Base-by-base conservation (phyloP, 2,113 vertebrate genomes). In the Penelope pileata region DNA sequence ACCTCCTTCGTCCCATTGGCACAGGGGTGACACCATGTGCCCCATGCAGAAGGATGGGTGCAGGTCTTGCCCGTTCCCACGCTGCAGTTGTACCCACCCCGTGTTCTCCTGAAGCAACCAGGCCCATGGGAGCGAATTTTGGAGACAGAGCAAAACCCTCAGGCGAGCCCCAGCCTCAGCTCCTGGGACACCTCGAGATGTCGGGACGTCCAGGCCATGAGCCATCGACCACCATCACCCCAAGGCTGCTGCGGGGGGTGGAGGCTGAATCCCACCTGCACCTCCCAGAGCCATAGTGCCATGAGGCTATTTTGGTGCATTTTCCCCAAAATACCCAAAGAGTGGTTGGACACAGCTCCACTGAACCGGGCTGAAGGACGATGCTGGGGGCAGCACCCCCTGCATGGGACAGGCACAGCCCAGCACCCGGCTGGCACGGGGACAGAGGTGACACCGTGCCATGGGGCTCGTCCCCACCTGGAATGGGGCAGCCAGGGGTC, bases 51-150 rank as follows among this genome's bases (percentile, higher is more conserved):
- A 66, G 10, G 67, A 75, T 1, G 11, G 42, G 19, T 48, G 47
- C 76, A 83, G 60, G 34, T 19, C 53, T 68, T 95, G 68, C 40
- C 47, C 53, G 50, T 86, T 47, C 70, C 63, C 79, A 81, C 59
- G 69, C 27, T 60, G 17, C 5, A 1, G 38, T 43, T 34, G 36
- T 53, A 43, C n/a, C 43, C 62, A 34, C 43, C 40, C 26, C 15
- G 17, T 34, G 78, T 88, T 56, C 58, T 68, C 67, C 42, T 64
- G 48, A 80, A 90, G 42, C 67, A 58, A 64, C 59, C 86, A 83
- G 83, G 58, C 19, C 70, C 68, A 32, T 7, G 16, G 76, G 51
- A n/a, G n/a, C n/a, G n/a, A n/a, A n/a, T 43, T 56, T 50, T 3
- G 56, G 42, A 63, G 84, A 58, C 14, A 6, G 36, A 95, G 26